These are phyloP conservation scores for Psittacula echo DNA, from an alignment of 2,797 vertebrate genomes.

Conservation along the genomic window DNA sequence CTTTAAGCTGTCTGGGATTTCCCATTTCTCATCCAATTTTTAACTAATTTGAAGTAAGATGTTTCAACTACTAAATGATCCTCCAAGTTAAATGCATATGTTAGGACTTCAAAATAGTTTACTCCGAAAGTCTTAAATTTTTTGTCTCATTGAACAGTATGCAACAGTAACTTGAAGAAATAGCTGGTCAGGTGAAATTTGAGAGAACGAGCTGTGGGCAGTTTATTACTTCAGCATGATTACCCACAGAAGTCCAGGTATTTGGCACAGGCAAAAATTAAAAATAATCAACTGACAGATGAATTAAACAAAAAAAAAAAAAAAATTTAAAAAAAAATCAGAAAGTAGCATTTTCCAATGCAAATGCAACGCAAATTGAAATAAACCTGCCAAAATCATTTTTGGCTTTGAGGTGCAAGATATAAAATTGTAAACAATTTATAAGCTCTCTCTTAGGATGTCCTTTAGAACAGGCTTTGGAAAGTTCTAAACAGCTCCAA, in stretches of 20 bases:
- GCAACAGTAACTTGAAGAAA: not conserved
- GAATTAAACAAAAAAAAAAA: not conserved
- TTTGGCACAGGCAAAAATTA: not conserved
- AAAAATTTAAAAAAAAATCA: too few relatives aligned
- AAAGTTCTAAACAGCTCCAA: not conserved
- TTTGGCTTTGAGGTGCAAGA: not conserved
- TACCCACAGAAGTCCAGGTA: not conserved
- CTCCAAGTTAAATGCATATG: not conserved
- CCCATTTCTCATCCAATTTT: not conserved
- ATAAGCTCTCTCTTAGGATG: not conserved
- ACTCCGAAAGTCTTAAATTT: not conserved
- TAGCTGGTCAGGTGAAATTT: accelerated
- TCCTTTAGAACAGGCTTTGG: not conserved
- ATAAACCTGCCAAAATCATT: not conserved
- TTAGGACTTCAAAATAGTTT: not conserved
- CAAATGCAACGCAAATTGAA: not conserved
- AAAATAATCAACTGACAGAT: not conserved
- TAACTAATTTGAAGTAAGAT: not conserved
- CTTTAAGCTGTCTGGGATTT: not conserved
- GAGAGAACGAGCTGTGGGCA: not conserved
- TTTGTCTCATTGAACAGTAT: not conserved
- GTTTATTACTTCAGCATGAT: not conserved
- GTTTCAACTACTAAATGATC: not conserved
- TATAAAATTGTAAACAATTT: not conserved
- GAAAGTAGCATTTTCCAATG: not conserved